Evolutionary conservation across 1,140 invertebrate genomes (phyloP).

Genomic region (Heliconius hewitsoni): DNA sequence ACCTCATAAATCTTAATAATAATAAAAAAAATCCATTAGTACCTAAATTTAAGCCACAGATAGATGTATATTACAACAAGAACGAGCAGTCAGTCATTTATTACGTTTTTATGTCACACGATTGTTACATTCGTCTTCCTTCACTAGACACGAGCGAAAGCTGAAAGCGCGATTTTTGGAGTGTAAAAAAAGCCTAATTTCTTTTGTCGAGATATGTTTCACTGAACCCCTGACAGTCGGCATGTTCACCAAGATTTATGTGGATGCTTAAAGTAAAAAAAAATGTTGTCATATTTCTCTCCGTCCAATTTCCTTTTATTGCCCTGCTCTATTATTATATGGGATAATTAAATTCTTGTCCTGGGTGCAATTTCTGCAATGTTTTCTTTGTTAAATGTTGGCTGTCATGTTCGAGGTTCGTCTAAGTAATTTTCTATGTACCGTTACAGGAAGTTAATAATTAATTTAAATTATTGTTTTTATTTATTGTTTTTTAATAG

Average conservation of each 20-base stretch:
- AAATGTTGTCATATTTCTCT: conserved; percentile 30
- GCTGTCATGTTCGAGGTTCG: too few species aligned
- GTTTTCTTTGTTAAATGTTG: background rate
- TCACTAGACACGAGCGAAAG: conserved; percentile 24
- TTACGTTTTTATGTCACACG: conserved; percentile 26
- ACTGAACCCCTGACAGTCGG: conserved; percentile 29
- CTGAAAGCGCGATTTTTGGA: conserved; percentile 30
- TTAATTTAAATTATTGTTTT: too few species aligned
- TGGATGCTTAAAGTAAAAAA: conserved; percentile 23
- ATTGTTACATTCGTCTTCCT: conserved; percentile 33
- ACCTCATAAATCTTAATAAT: background rate
- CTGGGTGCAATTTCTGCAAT: background rate
- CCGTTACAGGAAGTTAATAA: too few species aligned
- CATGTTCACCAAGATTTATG: conserved; percentile 34
- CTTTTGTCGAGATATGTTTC: conserved; percentile 35
- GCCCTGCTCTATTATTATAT: background rate
- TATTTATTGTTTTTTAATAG: too few species aligned
- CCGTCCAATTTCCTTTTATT: conserved; percentile 11
- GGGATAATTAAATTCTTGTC: conserved; percentile 9
- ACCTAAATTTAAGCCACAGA: background rate
- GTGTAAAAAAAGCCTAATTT: conserved; percentile 28
- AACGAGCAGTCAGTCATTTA: conserved; percentile 15
- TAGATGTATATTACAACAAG: background rate
- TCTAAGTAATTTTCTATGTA: too few species aligned
- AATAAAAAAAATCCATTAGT: background rate